Conservation (phyloP, 1,140 invertebrate species). For the Drosophila orosa region DNA sequence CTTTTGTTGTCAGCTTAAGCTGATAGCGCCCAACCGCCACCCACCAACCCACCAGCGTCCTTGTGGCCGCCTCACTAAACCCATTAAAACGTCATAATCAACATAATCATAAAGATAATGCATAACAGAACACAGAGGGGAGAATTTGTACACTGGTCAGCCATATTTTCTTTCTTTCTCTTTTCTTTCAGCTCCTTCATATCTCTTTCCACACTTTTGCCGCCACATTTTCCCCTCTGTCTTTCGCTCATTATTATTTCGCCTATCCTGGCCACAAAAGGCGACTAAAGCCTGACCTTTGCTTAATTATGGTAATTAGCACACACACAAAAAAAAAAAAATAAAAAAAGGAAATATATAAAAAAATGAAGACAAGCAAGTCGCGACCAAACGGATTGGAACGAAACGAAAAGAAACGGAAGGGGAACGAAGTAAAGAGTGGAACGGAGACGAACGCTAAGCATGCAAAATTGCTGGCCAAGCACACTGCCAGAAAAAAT, state of each 20-base stretch:
- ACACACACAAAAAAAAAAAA: constrained; percentile 40
- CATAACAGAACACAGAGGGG: constrained; percentile 35
- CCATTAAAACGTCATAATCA: constrained; percentile 82
- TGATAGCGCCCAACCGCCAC: constrained; percentile 12
- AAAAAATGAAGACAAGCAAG: constrained; percentile 24
- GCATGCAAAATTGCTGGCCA: constrained; percentile 44
- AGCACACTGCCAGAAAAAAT: constrained; percentile 6
- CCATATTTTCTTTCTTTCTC: constrained; percentile 40
- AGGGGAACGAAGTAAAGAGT: constrained; percentile 1
- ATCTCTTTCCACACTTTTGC: constrained; percentile 5
- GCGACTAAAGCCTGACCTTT: constrained; percentile 81
- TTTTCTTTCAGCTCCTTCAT: constrained; percentile 36
- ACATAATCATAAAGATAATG: constrained; percentile 78
- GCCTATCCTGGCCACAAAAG: constrained; percentile 71
- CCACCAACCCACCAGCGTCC: background rate
- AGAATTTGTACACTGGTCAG: constrained; percentile 67
- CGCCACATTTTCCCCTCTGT: background rate
- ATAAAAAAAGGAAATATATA: background rate
- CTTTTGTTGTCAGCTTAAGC: constrained; percentile 48
- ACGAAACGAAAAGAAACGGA: constrained; percentile 21
- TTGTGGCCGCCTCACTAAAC: constrained; percentile 64
- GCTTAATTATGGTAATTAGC: constrained; percentile 83
- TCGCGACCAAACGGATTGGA: constrained; percentile 56
- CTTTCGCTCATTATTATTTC: constrained; percentile 72
- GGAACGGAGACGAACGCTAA: constrained; percentile 9